Percentiles rank a stretch among this genome's conserved stretches.
phyloP scores from a whole-genome alignment of 1,140 invertebrate species.

The Papilio dardanus region DNA sequence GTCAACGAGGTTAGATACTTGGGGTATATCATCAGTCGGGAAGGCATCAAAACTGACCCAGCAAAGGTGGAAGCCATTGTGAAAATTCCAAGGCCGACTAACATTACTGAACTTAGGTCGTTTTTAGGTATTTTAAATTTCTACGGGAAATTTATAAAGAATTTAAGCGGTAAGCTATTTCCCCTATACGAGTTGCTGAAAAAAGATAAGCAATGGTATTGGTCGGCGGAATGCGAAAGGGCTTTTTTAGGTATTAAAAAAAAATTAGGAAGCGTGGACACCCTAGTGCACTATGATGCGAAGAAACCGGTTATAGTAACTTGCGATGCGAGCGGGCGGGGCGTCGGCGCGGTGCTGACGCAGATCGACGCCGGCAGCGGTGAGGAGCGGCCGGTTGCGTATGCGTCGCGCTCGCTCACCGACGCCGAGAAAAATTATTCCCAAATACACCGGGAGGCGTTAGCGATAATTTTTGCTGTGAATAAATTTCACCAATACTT shows the following conservation, averaged over 20 bases:
- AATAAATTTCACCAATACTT: slow-evolving; percentile 44
- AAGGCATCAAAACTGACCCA: slow-evolving; percentile 47
- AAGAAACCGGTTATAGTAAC: slow-evolving; percentile 43
- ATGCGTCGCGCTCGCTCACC: slow-evolving; percentile 26
- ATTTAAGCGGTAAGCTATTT: slow-evolving; percentile 50
- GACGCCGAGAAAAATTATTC: slow-evolving; percentile 39
- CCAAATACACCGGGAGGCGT: slow-evolving; percentile 38
- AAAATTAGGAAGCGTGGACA: slow-evolving; percentile 37
- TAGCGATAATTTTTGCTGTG: slow-evolving; percentile 41
- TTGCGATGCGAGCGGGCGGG: slow-evolving; percentile 76
- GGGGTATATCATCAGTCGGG: slow-evolving; percentile 5
- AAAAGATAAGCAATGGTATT: slow-evolving; percentile 16
- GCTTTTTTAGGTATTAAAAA: slow-evolving; percentile 46
- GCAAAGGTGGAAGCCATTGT: slow-evolving; percentile 49
- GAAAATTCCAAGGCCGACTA: slow-evolving; percentile 42
- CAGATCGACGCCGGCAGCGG: slow-evolving; percentile 54
- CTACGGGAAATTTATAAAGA: slow-evolving; percentile 62
- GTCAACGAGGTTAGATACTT: slow-evolving; percentile 52
- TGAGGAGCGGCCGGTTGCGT: background rate
- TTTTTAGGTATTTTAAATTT: slow-evolving; percentile 58
- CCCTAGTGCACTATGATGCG: slow-evolving; percentile 69
- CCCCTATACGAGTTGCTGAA: slow-evolving; percentile 58
- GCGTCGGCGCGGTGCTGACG: slow-evolving; percentile 74
- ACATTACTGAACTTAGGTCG: slow-evolving; percentile 50
- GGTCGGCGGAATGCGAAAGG: slow-evolving; percentile 42